Evolutionary conservation across 2,888 invertebrate genomes (phyloP).

Genomic region (Venustoraphidia nigricollis): DNA sequence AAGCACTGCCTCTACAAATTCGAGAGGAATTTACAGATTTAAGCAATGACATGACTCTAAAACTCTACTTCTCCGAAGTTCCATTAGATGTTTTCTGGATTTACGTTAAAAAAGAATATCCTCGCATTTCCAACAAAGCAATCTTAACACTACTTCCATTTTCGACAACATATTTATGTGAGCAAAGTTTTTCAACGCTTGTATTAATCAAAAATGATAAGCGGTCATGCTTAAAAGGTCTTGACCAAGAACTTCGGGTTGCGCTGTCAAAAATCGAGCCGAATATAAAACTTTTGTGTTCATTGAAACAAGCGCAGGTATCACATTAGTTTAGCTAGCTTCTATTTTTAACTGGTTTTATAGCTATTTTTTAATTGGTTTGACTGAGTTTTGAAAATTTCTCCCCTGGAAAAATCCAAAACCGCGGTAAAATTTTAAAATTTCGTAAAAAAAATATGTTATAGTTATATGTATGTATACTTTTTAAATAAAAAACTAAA

Average conservation of each 20-base stretch:
- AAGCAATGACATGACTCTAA: no score
- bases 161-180: constrained; percentile 9
- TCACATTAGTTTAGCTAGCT: background rate
- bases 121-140: constrained; percentile 9
- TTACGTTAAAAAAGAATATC: constrained; percentile 8
- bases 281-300: constrained; percentile 8
- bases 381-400: no score
- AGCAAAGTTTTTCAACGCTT: constrained; percentile 6
- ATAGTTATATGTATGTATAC: no score
- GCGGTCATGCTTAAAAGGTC: constrained; percentile 5
- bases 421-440: background rate
- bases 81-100: no score
- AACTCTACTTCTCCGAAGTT: no score
- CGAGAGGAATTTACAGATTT: no score
- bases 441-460: background rate
- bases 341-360: no score
- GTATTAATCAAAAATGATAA: constrained; percentile 5
- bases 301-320: constrained; percentile 8
- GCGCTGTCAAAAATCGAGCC: constrained; percentile 8
- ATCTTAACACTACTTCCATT: constrained; percentile 9
- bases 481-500: background rate
- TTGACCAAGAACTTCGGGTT: constrained; percentile 8
- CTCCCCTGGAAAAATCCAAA: no score
- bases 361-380: background rate
- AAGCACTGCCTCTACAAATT: no score